A percentile compares a stretch with the other conserved stretches of the same genome.
Conservation (phyloP, 2,113 vertebrate genomes). For the Campylomormyrus tamandua region DNA sequence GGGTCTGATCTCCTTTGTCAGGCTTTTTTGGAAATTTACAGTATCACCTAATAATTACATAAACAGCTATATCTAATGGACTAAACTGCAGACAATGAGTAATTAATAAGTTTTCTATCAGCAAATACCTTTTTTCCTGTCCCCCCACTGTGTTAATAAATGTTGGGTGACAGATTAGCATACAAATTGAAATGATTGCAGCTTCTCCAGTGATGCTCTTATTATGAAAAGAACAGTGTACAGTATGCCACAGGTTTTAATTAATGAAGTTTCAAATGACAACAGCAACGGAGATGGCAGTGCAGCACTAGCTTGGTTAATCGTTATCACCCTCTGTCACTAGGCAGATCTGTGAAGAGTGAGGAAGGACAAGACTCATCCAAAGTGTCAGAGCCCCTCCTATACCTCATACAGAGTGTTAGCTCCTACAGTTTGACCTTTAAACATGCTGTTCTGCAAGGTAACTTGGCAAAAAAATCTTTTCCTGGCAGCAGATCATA, state of each 20-base stretch:
- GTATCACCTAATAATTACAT: not conserved
- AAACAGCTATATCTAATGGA: not conserved
- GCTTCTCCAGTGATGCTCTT: not conserved
- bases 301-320: not conserved
- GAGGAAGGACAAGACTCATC: not conserved
- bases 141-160: not conserved
- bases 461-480: not conserved
- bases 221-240: constrained; percentile 5
- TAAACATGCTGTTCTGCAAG: constrained; percentile 4
- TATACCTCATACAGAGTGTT: not conserved
- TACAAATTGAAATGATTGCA: constrained; percentile 17
- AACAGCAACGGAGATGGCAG: not conserved
- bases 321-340: not conserved
- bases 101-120: not conserved
- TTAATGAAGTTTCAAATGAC: constrained; percentile 15
- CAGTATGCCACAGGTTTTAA: constrained; percentile 12
- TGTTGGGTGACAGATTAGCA: constrained; percentile 11
- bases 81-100: not conserved
- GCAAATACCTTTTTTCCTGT: not conserved
- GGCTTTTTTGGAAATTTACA: not conserved
- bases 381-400: not conserved
- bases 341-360: not conserved
- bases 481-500: constrained; percentile 6
- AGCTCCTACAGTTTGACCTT: not conserved
- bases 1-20: not conserved